phyloP scores from a whole-genome alignment of 2,797 vertebrate genomes.

The Ambastaia sidthimunki region DNA sequence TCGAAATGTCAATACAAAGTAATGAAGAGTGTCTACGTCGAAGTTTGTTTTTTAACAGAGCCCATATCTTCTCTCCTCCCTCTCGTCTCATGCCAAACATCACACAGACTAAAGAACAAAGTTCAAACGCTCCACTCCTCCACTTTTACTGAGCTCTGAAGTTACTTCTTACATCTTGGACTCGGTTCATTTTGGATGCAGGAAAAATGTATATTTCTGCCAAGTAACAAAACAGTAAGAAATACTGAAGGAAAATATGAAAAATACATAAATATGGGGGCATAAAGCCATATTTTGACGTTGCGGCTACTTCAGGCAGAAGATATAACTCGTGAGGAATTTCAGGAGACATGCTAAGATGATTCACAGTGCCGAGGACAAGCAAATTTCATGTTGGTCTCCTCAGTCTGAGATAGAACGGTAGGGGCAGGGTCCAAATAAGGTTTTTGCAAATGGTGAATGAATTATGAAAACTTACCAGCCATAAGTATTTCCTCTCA shows the following conservation, averaged over 20 bases:
- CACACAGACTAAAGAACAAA: slow-evolving; percentile 21
- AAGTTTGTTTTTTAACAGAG: slow-evolving; percentile 40
- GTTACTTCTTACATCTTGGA: slow-evolving; percentile 8
- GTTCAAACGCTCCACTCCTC: slow-evolving; percentile 29
- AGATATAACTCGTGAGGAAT: neutral
- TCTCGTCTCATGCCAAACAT: slow-evolving; percentile 6
- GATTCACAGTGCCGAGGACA: neutral
- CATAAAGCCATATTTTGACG: slow-evolving; percentile 14
- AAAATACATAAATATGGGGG: neutral
- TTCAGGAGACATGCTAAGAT: neutral
- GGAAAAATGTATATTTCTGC: slow-evolving; percentile 1
- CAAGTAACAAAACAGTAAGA: neutral
- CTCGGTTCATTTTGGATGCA: neutral
- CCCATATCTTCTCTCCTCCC: neutral
- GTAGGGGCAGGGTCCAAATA: neutral
- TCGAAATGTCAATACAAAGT: slow-evolving; percentile 7
- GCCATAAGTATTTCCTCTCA: too few species aligned
- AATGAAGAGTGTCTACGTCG: slow-evolving; percentile 44
- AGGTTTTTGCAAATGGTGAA: neutral
- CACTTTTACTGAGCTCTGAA: slow-evolving; percentile 4
- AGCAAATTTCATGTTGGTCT: neutral
- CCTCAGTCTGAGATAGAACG: neutral
- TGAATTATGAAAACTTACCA: neutral
- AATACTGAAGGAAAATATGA: neutral
- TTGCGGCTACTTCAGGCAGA: neutral